Conservation (phyloP, 1,140 invertebrate species). For the Drosophila yakuba region DNA sequence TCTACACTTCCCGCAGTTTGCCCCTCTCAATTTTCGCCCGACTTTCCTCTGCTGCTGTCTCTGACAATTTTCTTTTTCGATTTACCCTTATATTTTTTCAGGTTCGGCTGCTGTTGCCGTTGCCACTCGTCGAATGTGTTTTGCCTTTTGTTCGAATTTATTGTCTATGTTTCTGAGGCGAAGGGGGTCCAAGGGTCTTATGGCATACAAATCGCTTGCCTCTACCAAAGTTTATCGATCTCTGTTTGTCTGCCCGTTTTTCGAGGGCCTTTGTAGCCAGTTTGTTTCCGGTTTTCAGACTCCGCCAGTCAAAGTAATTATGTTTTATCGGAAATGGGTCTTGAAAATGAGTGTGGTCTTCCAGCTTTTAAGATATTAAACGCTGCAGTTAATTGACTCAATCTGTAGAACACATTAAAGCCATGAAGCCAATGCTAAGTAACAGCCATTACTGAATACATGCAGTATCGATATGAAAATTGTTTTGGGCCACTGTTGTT, state of each 20-base stretch:
- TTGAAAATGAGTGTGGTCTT: slow-evolving; percentile 3
- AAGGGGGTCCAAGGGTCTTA: slow-evolving; percentile 22
- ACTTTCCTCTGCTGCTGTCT: slow-evolving; percentile 8
- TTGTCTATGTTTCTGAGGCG: slow-evolving; percentile 60
- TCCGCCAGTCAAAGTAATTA: slow-evolving; percentile 48
- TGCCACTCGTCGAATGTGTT: slow-evolving; percentile 70
- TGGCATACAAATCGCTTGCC: slow-evolving; percentile 59
- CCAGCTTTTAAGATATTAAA: slow-evolving; percentile 29
- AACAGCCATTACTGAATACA: slow-evolving; percentile 1
- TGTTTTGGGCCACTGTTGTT: slow-evolving; percentile 10
- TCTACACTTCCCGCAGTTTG: slow-evolving; percentile 18
- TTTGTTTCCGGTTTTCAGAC: slow-evolving; percentile 27
- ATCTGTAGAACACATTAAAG: neutral
- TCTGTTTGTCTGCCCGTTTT: slow-evolving; percentile 54
- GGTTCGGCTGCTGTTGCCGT: slow-evolving; percentile 56
- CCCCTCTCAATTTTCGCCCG: neutral
- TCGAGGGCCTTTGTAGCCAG: slow-evolving; percentile 24
- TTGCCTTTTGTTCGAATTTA: slow-evolving; percentile 75
- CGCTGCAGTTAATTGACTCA: slow-evolving; percentile 8
- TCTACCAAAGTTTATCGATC: slow-evolving; percentile 68
- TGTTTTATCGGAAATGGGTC: slow-evolving; percentile 43
- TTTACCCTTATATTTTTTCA: slow-evolving; percentile 25
- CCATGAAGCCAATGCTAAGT: neutral
- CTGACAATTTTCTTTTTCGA: slow-evolving; percentile 34
- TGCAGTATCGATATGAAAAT: slow-evolving; percentile 17